These are phyloP conservation scores for Hirudo medicinalis DNA, from an alignment of 1,140 invertebrate genomes.

Conservation along the genomic window DNA sequence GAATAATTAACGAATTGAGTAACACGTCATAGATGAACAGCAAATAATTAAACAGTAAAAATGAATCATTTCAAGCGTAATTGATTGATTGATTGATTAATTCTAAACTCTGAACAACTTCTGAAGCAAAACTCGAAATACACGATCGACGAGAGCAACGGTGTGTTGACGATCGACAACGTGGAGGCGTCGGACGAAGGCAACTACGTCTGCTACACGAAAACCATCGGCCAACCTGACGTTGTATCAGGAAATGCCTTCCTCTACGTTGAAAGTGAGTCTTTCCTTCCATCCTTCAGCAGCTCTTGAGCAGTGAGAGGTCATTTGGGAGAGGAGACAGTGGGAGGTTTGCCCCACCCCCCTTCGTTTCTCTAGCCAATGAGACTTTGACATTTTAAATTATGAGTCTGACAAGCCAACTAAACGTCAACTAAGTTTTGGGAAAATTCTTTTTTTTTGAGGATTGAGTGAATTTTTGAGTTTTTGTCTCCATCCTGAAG, in stretches of 20 bases:
- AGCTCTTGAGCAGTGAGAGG: background rate
- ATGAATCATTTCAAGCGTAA: too few species aligned
- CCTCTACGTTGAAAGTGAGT: conserved; percentile 50
- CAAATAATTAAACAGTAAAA: too few species aligned
- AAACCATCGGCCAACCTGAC: conserved; percentile 51
- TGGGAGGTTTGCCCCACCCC: too few species aligned
- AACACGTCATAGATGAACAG: too few species aligned
- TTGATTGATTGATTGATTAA: too few species aligned
- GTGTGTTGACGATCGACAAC: conserved; percentile 45
- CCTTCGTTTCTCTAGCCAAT: too few species aligned
- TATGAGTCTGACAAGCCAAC: too few species aligned
- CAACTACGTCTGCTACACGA: conserved; percentile 54
- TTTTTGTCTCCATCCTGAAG: background rate
- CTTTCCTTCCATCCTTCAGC: background rate
- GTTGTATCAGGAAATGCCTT: conserved; percentile 48
- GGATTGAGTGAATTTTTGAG: background rate
- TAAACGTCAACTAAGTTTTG: too few species aligned
- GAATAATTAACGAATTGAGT: too few species aligned
- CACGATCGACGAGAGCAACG: background rate
- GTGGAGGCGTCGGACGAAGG: conserved; percentile 52
- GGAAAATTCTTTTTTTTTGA: background rate
- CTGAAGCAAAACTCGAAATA: background rate
- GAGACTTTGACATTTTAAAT: too few species aligned
- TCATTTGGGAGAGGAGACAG: background rate
- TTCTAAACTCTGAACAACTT: too few species aligned